Evolutionary conservation across 1,140 invertebrate genomes (phyloP).

Genomic region (Drosophila melanogaster): Release_6_plus_ISO1_MT NT_033779.5:7438501-7439000

Average conservation of each 20-base stretch:
- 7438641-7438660: too few species aligned
- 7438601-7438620: too few species aligned
- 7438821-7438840: slow-evolving; percentile 53
- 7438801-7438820: slow-evolving; percentile 57
- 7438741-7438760: neutral
- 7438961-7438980: slow-evolving; percentile 19
- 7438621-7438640: too few species aligned
- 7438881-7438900: slow-evolving; percentile 32
- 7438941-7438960: slow-evolving; percentile 42
- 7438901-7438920: slow-evolving; percentile 7
- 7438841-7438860: slow-evolving; percentile 15
- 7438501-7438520: too few species aligned
- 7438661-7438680: slow-evolving; percentile 19
- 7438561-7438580: too few species aligned
- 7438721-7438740: slow-evolving; percentile 12
- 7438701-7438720: slow-evolving; percentile 45
- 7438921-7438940: slow-evolving; percentile 19
- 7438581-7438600: too few species aligned
- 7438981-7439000: slow-evolving; percentile 43
- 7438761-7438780: neutral
- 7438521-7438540: too few species aligned
- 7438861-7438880: slow-evolving; percentile 48
- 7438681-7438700: slow-evolving; percentile 51
- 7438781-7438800: slow-evolving; percentile 48
- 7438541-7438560: too few species aligned